Conservation (phyloP, 2,113 vertebrate genomes). For the Edolisoma coerulescens region DNA sequence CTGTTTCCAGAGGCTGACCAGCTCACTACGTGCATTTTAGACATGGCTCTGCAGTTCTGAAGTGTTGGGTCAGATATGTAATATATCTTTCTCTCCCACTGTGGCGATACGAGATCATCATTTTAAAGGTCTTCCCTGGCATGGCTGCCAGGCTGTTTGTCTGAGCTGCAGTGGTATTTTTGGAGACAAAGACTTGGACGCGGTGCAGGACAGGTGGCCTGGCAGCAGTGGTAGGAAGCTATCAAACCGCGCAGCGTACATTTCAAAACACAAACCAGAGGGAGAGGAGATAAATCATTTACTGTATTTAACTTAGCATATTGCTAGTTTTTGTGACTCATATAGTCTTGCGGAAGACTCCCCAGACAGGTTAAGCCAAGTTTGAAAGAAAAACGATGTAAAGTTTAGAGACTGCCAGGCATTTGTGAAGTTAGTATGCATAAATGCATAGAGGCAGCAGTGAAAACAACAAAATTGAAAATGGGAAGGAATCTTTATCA, state of each 20-base stretch:
- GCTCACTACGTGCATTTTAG: background rate
- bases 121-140: constrained; percentile 55
- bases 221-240: constrained; percentile 61
- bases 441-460: background rate
- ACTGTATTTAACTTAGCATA: constrained; percentile 64
- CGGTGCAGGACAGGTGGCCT: constrained; percentile 52
- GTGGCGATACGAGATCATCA: background rate
- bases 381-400: background rate
- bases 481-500: background rate
- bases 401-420: background rate
- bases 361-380: background rate
- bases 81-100: constrained; percentile 17
- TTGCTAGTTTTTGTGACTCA: constrained; percentile 56
- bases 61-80: background rate
- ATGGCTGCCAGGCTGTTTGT: constrained; percentile 43
- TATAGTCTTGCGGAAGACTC: constrained; percentile 22
- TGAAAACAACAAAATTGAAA: background rate
- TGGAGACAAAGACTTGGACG: constrained; percentile 59
- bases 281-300: constrained; percentile 61
- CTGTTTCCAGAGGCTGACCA: background rate
- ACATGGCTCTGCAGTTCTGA: background rate
- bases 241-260: constrained; percentile 39
- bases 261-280: constrained; percentile 56
- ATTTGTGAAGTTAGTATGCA: background rate
- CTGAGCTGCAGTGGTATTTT: constrained; percentile 62